Base-by-base conservation (phyloP, 2,797 vertebrate genomes). In the Columba guinea region DNA sequence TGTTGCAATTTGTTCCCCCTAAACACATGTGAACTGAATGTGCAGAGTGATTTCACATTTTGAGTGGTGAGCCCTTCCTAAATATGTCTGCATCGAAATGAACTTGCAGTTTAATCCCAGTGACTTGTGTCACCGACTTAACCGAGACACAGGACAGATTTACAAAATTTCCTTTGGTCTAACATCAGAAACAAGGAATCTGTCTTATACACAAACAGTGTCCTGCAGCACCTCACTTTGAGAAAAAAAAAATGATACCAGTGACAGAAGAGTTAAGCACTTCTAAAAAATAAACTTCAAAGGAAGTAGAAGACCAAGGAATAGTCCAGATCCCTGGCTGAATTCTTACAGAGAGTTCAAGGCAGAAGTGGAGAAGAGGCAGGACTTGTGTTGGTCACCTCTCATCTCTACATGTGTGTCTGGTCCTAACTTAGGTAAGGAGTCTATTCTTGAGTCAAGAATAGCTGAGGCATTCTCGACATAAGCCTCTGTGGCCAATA, bases 301-400 rank as follows among this genome's bases (percentile, higher is more conserved):
- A 78, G 65, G 32, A 84, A 80, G 28, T 34, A 60, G 87, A 83
- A 83, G 53, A 46, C 18, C 39, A 89, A 74, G 80, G n/a, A 49
- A 39, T 51, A 67, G 37, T 51, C 64, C 41, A 44, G 46, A 81
- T 80, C 60, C 21, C 15, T 34, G 71, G 62, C 23, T 67, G 55
- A 85, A 74, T 58, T 74, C 81, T 86, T 74, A 49, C 23, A 70
- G 28, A 92, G 81, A 74, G 88, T 30, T 73, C 63, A 63, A 85
- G 64, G 46, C 76, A 76, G 63, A 69, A 89, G 84, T 39, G 64
- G 73, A 62, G 78, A 90, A 76, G 86, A 86, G 52, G 35, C 52
- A 79, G 70, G 80, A 87, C 87, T 90, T 92, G 34, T 95, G 95
- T 92, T 62, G 7, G 20, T 77, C 84, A 91, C 27, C 77, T 78